Evolutionary conservation across 1,140 invertebrate species (phyloP).

Genomic region (Teleopsis dalmanni): DNA sequence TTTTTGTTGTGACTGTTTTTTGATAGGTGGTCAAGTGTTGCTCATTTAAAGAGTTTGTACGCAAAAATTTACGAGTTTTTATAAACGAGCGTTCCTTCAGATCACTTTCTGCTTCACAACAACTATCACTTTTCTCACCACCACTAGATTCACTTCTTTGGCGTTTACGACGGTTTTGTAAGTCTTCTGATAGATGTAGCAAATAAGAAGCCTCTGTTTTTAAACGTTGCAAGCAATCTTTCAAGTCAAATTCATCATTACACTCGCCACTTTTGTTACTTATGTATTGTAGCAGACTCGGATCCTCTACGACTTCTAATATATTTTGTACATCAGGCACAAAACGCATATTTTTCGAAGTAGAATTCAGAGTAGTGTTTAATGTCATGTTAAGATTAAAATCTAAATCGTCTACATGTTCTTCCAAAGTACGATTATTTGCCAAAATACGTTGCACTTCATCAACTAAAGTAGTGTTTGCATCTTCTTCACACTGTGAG

Average conservation of each 20-base stretch:
- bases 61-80: constrained; percentile 21
- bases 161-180: constrained; percentile 19
- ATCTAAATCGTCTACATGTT: constrained; percentile 22
- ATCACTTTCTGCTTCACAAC: constrained; percentile 33
- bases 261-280: constrained; percentile 36
- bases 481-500: constrained; percentile 64
- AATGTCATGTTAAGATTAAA: constrained; percentile 21
- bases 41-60: constrained; percentile 33
- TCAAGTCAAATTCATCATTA: constrained; percentile 48
- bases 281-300: constrained; percentile 35
- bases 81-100: constrained; percentile 22
- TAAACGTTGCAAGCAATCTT: constrained; percentile 57
- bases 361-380: constrained; percentile 20
- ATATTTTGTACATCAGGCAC: constrained; percentile 59
- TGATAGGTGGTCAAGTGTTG: constrained; percentile 29
- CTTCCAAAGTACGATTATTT: constrained; percentile 28
- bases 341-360: constrained; percentile 45
- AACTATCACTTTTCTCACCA: constrained; percentile 32
- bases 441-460: constrained; percentile 46
- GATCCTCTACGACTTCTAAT: constrained; percentile 45
- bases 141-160: constrained; percentile 6
- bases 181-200: constrained; percentile 51
- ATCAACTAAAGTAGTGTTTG: constrained; percentile 63
- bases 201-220: constrained; percentile 60
- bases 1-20: constrained; percentile 18